phyloP scores from a whole-genome alignment of 2,888 invertebrate genomes.

The Ommatoiulus sabulosus region DNA sequence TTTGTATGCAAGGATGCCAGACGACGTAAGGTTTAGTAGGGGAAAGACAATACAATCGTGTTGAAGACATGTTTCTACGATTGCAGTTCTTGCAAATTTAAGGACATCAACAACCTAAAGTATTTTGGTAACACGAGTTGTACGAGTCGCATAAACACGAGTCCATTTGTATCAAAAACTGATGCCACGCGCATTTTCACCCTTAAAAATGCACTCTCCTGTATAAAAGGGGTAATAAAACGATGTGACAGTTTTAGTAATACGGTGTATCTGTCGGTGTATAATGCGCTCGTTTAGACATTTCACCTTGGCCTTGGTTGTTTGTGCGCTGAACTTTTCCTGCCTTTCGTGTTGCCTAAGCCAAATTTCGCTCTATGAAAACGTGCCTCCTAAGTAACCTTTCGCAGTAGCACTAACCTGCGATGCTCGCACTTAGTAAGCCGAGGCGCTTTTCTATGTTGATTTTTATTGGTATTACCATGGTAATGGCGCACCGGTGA shows the following conservation, averaged over 20 bases:
- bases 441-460: conserved; percentile 25
- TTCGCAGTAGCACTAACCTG: conserved; percentile 23
- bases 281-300: background rate
- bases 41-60: too few species aligned
- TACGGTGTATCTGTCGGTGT: background rate
- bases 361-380: background rate
- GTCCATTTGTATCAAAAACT: background rate
- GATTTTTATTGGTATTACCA: conserved; percentile 34
- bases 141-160: too few species aligned
- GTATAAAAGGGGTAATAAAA: background rate
- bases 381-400: conserved; percentile 10
- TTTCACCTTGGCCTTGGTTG: background rate
- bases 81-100: too few species aligned
- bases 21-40: too few species aligned
- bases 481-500: background rate
- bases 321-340: background rate
- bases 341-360: background rate
- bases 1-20: too few species aligned
- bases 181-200: background rate
- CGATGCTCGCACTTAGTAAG: conserved; percentile 27
- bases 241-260: conserved; percentile 24
- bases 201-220: background rate
- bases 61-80: too few species aligned
- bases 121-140: too few species aligned
- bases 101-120: too few species aligned